Evolutionary conservation across 2,888 invertebrate genomes (phyloP).

Genomic region (Hypercompe scribonia): DNA sequence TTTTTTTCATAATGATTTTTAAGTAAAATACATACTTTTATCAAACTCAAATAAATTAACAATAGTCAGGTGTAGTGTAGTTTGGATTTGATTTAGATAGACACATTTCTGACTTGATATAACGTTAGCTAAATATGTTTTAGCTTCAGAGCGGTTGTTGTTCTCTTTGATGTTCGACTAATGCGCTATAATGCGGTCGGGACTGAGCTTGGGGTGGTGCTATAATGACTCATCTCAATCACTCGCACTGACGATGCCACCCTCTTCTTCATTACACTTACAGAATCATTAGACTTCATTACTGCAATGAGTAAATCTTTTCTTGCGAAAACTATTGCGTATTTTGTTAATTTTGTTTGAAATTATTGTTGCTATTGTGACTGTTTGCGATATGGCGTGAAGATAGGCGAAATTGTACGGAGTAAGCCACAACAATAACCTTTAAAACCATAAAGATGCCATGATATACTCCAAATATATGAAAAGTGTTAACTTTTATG

Average conservation of each 20-base stretch:
- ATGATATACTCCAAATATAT: too few relatives aligned
- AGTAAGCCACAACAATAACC: too few relatives aligned
- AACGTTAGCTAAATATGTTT: conserved; percentile 37
- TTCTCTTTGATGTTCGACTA: conserved; percentile 63
- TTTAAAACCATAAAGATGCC: too few relatives aligned
- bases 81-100: neutral
- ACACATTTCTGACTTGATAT: conserved; percentile 7
- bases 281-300: conserved; percentile 38
- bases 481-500: neutral
- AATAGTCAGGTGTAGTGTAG: neutral
- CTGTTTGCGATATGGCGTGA: too few relatives aligned
- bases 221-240: conserved; percentile 51
- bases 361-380: too few relatives aligned
- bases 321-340: neutral
- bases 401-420: too few relatives aligned
- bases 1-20: too few relatives aligned
- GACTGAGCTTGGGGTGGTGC: conserved; percentile 40
- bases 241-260: conserved; percentile 38
- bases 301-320: conserved; percentile 5
- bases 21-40: neutral
- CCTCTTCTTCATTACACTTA: conserved; percentile 33
- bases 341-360: neutral
- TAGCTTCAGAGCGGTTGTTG: conserved; percentile 48
- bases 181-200: conserved; percentile 58
- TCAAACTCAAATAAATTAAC: neutral